These are phyloP conservation scores for Ceuthmochares aereus DNA, from an alignment of 2,113 vertebrate species.

Conservation along the genomic window DNA sequence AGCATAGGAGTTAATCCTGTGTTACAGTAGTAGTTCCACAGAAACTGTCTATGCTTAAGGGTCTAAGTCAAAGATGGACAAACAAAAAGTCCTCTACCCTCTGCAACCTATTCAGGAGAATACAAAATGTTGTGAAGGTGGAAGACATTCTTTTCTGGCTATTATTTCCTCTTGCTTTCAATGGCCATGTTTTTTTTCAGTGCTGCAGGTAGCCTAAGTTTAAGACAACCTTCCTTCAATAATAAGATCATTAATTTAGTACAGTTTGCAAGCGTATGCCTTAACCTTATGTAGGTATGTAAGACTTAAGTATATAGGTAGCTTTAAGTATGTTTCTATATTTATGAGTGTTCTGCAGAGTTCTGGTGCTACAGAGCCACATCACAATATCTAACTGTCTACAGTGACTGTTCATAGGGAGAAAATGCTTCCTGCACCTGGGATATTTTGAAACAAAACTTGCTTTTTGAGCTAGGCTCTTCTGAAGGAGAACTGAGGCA, in stretches of 20 bases:
- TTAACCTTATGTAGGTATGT: neutral
- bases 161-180: neutral
- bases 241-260: neutral
- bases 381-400: neutral
- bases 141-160: neutral
- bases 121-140: neutral
- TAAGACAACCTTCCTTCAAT: neutral
- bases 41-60: neutral
- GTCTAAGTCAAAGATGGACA: neutral
- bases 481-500: too few species aligned
- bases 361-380: neutral
- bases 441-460: too few species aligned
- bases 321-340: neutral
- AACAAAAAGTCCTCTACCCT: accelerated
- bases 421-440: neutral
- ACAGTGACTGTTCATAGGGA: accelerated
- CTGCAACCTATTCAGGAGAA: neutral
- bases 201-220: neutral
- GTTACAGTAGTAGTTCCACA: neutral
- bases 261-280: neutral
- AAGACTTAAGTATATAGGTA: neutral
- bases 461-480: too few species aligned
- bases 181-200: neutral
- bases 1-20: neutral
- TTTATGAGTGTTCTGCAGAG: neutral